Evolutionary conservation across 1,140 invertebrate species (phyloP).

Genomic region (Oscheius sp.): DNA sequence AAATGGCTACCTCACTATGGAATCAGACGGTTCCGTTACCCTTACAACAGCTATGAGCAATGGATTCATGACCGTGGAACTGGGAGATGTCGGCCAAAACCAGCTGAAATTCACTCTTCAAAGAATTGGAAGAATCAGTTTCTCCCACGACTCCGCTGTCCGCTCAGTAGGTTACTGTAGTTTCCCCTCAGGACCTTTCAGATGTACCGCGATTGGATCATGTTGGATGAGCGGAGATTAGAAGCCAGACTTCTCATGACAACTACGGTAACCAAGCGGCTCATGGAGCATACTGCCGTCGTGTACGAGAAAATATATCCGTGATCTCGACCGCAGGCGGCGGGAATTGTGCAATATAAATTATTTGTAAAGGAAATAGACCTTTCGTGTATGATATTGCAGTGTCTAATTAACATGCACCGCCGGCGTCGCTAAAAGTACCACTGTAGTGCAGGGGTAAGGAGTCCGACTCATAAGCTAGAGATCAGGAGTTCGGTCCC

Average conservation of each 20-base stretch:
- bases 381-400: too few relatives aligned
- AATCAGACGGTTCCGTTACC: constrained; percentile 38
- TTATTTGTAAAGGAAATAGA: too few relatives aligned
- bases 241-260: constrained; percentile 56
- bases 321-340: too few relatives aligned
- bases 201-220: constrained; percentile 58
- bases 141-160: constrained; percentile 60
- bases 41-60: constrained; percentile 61
- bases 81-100: constrained; percentile 49
- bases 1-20: constrained; percentile 52
- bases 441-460: too few relatives aligned
- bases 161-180: constrained; percentile 41
- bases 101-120: constrained; percentile 48
- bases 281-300: constrained; percentile 56
- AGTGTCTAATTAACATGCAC: too few relatives aligned
- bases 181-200: constrained; percentile 32
- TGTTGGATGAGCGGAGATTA: constrained; percentile 52
- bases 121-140: constrained; percentile 58
- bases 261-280: constrained; percentile 49
- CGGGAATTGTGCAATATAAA: too few relatives aligned
- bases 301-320: constrained; percentile 60
- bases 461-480: too few relatives aligned
- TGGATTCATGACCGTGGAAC: constrained; percentile 57
- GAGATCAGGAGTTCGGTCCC: too few relatives aligned
- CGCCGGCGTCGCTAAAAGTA: too few relatives aligned